Evolutionary conservation across 2,888 invertebrate species (phyloP), one percentile per base, ranked within the genome.

Genomic region (Tortricodes alternella): DNA sequence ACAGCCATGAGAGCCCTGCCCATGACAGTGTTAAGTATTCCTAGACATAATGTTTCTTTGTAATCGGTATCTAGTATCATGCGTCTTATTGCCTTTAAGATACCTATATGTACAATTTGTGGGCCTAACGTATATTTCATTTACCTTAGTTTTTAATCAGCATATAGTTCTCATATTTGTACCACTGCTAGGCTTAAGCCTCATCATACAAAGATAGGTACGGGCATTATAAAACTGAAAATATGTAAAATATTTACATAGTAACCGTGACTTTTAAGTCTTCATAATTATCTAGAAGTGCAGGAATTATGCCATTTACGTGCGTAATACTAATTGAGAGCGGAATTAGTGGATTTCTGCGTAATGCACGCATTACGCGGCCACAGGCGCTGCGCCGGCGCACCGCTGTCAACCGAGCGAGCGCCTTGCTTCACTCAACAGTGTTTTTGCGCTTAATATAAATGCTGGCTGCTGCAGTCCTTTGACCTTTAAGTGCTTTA

Each of bases 321-420:
- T 21, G 39, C 41, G 53, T 44, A 46, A 21, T 35, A 41, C 46
- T 46, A 58, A 55, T 41, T 48, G 57, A 60, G 46, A 52, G 50
- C 50, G 51, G 51, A 62, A 61, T 66, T 66, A 61, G 65, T 57
- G 57, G 60, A 68, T 68, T 63, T 66, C 65, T 67, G 63, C 61
- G 63, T 62, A 68, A 64, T 62, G 53, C 60, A 46, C 58, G 38
- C 58, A 43, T 2, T n/a, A 4, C 18, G 37, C 41, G 11, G 24
- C 23, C 52, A 48, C 52, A 48, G 29, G 46, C 37, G 35, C 34
- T 18, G 29, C 57, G 32, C 48, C 27, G 24, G 34, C 46, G 44
- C n/a, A n/a, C 44, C 21, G 58, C 55, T 53, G 57, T 61, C 62
- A 57, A 9, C 41, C 35, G 46, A 37, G 19, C 52, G 53, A 35